Evolutionary conservation across 2,888 invertebrate genomes (phyloP), one percentile per base, ranked within the genome.

Genomic region (Drosophila ustulata): DNA sequence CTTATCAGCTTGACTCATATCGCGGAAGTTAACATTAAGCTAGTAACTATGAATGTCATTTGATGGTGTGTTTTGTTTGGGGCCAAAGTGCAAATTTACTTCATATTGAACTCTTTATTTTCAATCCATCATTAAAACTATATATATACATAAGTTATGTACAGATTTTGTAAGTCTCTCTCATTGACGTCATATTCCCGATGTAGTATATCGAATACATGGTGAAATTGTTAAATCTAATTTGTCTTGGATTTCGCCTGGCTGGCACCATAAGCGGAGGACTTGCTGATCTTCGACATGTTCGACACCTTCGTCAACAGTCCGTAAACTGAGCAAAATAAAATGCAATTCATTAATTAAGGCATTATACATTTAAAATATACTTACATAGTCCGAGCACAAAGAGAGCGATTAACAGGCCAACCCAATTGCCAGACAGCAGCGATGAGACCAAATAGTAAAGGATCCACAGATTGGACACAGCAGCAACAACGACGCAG

Each of bases 401-500:
- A 2, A 55, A 43, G 0, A 66, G 0, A 6, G 70, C 51, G 0
- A 43, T 4, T 2, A 63, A 18, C 4, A 82, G 65, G 4, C 80
- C 82, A 43, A 64, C 1, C 78, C 69, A 84, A 18, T 82, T 84
- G 49, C 67, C 76, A 2, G 57, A 49, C 28, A 84, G 13, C 39
- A 82, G 3, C 1, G 82, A 78, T 4, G 56, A 37, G 25, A 76
- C 7, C 66, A 82, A 37, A 13, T 68, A 82, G 46, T 76, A 28
- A 1, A 76, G 9, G 7, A 82, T 70, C 5, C 57, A 66, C 3
- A 52, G 25, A 5, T 66, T 53, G 5, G 71, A 53, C 1, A 66
- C n/a, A 3, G 69, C 32, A 2, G 89, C 83, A 96, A 97, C 97
- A 51, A 93, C 93, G 4, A 94, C 85, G 26, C 95, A 95, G 91